Conservation (phyloP, 2,888 invertebrate genomes). For the Agriopis leucophaearia region DNA sequence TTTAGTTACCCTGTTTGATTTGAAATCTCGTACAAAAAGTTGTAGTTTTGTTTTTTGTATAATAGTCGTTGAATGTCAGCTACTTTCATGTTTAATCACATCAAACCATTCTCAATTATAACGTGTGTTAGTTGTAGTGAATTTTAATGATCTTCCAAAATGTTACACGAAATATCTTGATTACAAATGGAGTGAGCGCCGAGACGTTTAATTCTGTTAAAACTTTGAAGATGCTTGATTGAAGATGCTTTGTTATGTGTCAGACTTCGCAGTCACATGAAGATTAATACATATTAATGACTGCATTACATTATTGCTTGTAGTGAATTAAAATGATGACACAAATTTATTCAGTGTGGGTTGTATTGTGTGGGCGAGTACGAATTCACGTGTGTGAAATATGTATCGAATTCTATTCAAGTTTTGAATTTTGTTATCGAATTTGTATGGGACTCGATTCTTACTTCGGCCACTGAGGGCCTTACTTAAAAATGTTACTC, state of each 20-base stretch:
- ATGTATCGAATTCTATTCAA: too few relatives aligned
- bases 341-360: background rate
- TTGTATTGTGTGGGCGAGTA: background rate
- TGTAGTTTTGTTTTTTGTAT: too few relatives aligned
- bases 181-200: conserved; percentile 29
- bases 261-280: conserved; percentile 18
- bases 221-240: conserved; percentile 33
- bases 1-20: too few relatives aligned
- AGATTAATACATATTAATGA: conserved; percentile 20
- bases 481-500: too few relatives aligned
- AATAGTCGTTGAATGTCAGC: too few relatives aligned
- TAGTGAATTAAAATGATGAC: background rate
- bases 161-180: conserved; percentile 31
- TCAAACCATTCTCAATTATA: conserved; percentile 58
- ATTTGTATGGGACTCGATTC: too few relatives aligned
- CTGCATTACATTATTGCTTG: background rate
- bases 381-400: too few relatives aligned
- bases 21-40: too few relatives aligned
- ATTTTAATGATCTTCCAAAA: conserved; percentile 47
- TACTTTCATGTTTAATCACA: too few relatives aligned
- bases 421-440: too few relatives aligned
- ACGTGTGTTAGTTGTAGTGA: conserved; percentile 68
- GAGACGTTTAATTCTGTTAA: conserved; percentile 27
- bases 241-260: conserved; percentile 27
- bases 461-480: too few relatives aligned